phyloP scores from a whole-genome alignment of 2,797 vertebrate species.

The Ptychadena robeensis region DNA sequence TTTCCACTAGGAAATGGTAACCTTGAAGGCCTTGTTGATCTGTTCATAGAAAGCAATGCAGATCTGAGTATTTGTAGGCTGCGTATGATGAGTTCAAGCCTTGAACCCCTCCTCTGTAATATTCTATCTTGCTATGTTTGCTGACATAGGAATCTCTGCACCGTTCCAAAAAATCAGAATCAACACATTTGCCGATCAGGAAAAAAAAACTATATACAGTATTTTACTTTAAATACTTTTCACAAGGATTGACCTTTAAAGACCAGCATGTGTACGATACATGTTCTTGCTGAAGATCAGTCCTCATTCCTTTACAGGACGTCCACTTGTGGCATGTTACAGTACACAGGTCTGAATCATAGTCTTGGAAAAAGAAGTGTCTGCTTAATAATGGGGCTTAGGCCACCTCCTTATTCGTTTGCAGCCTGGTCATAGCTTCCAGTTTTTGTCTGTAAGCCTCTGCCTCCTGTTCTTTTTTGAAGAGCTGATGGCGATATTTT shows the following conservation, averaged over 20 bases:
- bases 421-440: conserved; percentile 85
- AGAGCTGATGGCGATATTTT: conserved; percentile 84
- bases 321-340: conserved; percentile 69
- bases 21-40: conserved; percentile 70
- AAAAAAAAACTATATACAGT: conserved; percentile 80
- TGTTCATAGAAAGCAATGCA: conserved; percentile 70
- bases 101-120: background rate
- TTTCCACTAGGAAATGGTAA: conserved; percentile 76
- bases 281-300: conserved; percentile 68
- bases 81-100: conserved; percentile 42
- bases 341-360: conserved; percentile 70
- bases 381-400: conserved; percentile 69
- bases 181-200: conserved; percentile 80
- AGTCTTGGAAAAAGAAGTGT: conserved; percentile 68
- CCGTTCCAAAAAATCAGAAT: conserved; percentile 78
- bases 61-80: conserved; percentile 72
- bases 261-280: conserved; percentile 74
- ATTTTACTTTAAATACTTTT: conserved; percentile 83
- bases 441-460: conserved; percentile 86
- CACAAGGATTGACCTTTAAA: conserved; percentile 73
- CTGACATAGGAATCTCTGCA: conserved; percentile 71
- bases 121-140: background rate
- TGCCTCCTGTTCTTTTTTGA: conserved; percentile 88
- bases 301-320: conserved; percentile 69
- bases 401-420: conserved; percentile 83